Evolutionary conservation across 2,113 vertebrate species (phyloP).

Genomic region (Scatophagus argus): DNA sequence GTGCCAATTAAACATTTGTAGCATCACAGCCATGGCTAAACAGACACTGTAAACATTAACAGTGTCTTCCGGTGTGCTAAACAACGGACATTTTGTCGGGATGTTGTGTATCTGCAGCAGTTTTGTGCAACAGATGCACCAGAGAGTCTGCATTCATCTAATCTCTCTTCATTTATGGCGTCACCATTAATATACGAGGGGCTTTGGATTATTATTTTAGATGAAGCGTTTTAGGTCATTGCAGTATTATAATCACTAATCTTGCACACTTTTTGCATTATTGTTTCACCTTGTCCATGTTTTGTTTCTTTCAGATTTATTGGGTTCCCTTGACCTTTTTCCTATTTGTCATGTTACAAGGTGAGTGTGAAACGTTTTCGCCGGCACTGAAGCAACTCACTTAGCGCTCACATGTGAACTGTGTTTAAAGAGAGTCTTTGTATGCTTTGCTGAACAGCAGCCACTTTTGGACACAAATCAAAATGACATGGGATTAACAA

Average conservation of each 20-base stretch:
- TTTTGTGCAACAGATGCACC: slow-evolving; percentile 1
- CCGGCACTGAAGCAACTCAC: background rate
- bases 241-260: background rate
- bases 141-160: background rate
- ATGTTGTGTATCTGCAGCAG: slow-evolving; percentile 3
- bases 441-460: background rate
- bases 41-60: background rate
- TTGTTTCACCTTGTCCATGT: background rate
- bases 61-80: background rate
- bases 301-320: slow-evolving; percentile 61
- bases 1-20: slow-evolving; percentile 3
- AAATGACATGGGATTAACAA: background rate
- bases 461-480: background rate
- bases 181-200: background rate
- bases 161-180: background rate
- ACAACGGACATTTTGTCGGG: background rate
- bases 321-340: slow-evolving; percentile 32
- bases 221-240: background rate
- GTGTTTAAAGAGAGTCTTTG: background rate
- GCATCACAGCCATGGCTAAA: slow-evolving; percentile 4
- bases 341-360: slow-evolving; percentile 50
- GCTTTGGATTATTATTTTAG: background rate
- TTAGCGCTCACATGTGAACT: slow-evolving; percentile 1
- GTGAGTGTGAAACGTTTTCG: slow-evolving; percentile 53
- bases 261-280: background rate